Base-by-base conservation (phyloP, 2,888 invertebrate species). In the Andrena minutula region DNA sequence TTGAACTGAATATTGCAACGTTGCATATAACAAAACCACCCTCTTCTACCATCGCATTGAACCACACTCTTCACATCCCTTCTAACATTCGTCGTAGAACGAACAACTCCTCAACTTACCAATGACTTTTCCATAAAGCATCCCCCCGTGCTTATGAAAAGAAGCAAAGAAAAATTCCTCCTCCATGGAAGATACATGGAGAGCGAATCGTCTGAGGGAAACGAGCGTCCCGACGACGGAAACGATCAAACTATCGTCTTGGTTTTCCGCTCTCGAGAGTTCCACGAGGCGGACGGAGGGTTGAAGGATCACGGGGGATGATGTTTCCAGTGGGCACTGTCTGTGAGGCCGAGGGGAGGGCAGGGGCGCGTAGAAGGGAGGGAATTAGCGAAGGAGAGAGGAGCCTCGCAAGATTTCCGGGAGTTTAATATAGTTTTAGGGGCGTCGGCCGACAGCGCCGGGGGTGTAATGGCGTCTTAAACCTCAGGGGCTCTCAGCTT, bases 401-500 rank as follows among this genome's bases (percentile, higher is more conserved):
- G 78, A 82, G 89, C 89, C 89, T 89, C 90, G 90, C 90, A 93
- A 94, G 93, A 93, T 94, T 94, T 93, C 93, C 91, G 89, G 86
- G 92, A 93, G 94, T 94, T 94, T 93, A 94, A 94, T 94, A 93
- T 91, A 92, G 92, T 93, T 93, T 93, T 92, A 92, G 93, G 93
- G 93, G 93, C 92, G 93, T 90, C 90, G 91, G 92, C 92, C 89
- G 90, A 86, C 90, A 89, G 91, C 85, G 41, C 82, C 53, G 76
- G 91, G 92, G 91, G 89, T 93, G 92, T 94, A 94, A 94, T 94
- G 94, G 94, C 93, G 93, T 93, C 94, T 94, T 94, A 93, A 94
- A 92, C 92, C 91, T 88, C 92, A 91, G 93, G 73, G 93, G 90
- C 88, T 92, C 93, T 93, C 93, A 93, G 87, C 81, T 82, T 63